These are phyloP conservation scores for Anniella stebbinsi DNA, from an alignment of 2,797 vertebrate species.

Conservation along the genomic window DNA sequence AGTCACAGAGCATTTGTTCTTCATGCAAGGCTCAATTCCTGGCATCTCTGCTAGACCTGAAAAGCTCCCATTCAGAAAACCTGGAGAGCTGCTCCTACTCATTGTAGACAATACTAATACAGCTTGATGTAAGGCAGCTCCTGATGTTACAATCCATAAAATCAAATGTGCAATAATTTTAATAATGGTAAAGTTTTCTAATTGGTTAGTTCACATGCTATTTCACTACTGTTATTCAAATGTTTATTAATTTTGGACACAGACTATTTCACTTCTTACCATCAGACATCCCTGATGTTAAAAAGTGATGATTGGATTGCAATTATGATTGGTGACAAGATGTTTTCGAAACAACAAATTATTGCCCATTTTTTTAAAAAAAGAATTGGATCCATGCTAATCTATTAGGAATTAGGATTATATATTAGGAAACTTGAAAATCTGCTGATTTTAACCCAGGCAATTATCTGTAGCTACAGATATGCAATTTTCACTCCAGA, in stretches of 20 bases:
- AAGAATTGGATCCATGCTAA: background rate
- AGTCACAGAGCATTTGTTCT: background rate
- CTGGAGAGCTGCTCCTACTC: background rate
- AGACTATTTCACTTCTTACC: background rate
- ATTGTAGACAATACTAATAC: background rate
- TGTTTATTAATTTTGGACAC: too few species aligned
- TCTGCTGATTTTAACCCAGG: background rate
- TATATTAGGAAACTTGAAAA: slow-evolving; percentile 1
- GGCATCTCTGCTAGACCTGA: too few species aligned
- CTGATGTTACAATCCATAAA: background rate
- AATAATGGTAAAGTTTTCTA: background rate
- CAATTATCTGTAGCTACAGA: background rate
- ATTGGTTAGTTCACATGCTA: background rate
- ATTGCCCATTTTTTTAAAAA: too few species aligned
- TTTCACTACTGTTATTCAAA: too few species aligned
- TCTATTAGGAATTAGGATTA: background rate
- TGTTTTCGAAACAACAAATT: background rate
- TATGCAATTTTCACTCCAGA: background rate
- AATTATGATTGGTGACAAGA: background rate
- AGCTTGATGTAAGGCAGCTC: background rate
- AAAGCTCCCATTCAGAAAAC: background rate
- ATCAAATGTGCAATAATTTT: background rate
- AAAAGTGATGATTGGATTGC: background rate
- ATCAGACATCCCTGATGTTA: too few species aligned
- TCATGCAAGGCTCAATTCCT: background rate